A percentile compares a stretch with the other conserved stretches of the same genome.
These are phyloP conservation scores for Arrhopalites spinosus DNA, from an alignment of 2,888 invertebrate species.

Conservation along the genomic window DNA sequence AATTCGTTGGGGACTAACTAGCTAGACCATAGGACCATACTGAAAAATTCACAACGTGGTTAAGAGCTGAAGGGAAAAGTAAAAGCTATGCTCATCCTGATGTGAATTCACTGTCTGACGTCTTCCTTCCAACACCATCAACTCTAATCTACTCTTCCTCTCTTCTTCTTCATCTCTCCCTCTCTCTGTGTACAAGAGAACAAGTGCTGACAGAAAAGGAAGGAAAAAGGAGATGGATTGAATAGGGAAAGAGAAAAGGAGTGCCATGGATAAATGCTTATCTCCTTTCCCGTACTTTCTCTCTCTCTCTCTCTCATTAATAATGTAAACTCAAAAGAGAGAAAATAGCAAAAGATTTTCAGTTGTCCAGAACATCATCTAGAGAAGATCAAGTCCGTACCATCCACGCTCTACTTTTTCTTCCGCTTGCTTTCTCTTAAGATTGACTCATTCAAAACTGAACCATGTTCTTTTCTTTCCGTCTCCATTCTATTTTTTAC, in stretches of 20 bases:
- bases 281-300: slow-evolving; percentile 17
- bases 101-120: slow-evolving; percentile 26
- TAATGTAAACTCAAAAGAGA: slow-evolving; percentile 26
- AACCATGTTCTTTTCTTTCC: too few relatives aligned
- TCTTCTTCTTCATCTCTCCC: background rate
- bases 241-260: too few relatives aligned
- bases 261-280: background rate
- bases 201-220: background rate
- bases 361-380: too few relatives aligned
- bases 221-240: background rate
- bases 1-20: background rate
- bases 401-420: too few relatives aligned
- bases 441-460: too few relatives aligned
- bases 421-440: too few relatives aligned
- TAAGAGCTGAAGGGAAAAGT: slow-evolving; percentile 22
- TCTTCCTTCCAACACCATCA: slow-evolving; percentile 4
- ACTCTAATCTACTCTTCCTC: background rate
- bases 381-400: too few relatives aligned
- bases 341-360: slow-evolving; percentile 28
- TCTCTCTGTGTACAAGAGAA: background rate
- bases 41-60: slow-evolving; percentile 32
- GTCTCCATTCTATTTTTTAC: too few relatives aligned
- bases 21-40: slow-evolving; percentile 14
- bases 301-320: slow-evolving; percentile 20
- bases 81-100: slow-evolving; percentile 24